Conservation (phyloP, 2,113 vertebrate species). For the Hyla sarda region DNA sequence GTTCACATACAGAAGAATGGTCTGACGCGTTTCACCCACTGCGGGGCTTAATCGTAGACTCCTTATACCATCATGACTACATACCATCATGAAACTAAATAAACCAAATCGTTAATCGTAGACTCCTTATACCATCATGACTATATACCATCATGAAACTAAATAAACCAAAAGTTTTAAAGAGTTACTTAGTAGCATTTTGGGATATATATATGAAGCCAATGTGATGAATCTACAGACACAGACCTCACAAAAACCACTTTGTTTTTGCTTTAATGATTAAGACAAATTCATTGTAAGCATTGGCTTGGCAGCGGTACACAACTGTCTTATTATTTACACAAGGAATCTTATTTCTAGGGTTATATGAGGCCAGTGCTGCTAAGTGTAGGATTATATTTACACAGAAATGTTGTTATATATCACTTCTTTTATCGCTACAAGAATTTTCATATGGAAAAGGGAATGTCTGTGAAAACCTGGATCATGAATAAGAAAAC, state of each 20-base stretch:
- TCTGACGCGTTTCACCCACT: too few relatives aligned
- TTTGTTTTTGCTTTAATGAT: slow-evolving; percentile 48
- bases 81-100: too few relatives aligned
- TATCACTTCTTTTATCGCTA: slow-evolving; percentile 9
- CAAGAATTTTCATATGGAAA: background rate
- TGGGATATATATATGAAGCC: slow-evolving; percentile 10
- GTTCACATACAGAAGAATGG: too few relatives aligned
- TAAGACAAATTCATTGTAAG: slow-evolving; percentile 30
- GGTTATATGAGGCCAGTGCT: slow-evolving; percentile 48
- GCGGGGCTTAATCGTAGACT: too few relatives aligned
- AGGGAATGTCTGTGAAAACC: background rate
- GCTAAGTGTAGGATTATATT: background rate
- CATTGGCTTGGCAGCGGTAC: slow-evolving; percentile 17
- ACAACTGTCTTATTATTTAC: slow-evolving; percentile 42
- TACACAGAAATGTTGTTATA: slow-evolving; percentile 6
- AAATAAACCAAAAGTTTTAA: background rate
- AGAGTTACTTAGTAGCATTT: background rate
- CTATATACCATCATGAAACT: too few relatives aligned
- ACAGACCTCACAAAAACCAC: slow-evolving; percentile 15
- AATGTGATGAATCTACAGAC: slow-evolving; percentile 17
- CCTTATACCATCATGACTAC: too few relatives aligned
- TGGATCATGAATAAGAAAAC: background rate
- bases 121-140: too few relatives aligned
- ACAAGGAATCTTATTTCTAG: slow-evolving; percentile 32
- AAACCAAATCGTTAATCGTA: too few relatives aligned